Evolutionary conservation across 2,888 invertebrate genomes (phyloP).

Genomic region (Vannuccia rotundouncinata): DNA sequence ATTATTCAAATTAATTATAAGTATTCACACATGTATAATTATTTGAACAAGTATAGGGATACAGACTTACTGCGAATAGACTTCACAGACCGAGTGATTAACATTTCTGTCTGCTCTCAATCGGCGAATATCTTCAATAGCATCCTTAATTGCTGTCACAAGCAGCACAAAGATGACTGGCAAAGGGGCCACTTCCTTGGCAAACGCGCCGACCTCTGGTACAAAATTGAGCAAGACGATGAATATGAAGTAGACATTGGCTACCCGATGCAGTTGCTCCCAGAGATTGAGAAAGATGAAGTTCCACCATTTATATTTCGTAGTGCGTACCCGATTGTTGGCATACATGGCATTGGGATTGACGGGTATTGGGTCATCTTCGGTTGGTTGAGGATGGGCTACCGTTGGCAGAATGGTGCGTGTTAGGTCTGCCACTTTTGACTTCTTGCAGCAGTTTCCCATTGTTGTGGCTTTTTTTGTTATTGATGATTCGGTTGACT

Average conservation of each 20-base stretch:
- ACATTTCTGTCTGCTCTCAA: conserved; percentile 83
- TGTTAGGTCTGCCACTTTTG: not conserved
- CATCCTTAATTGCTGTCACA: conserved; percentile 93
- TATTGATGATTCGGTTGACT: no score
- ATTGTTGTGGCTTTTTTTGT: no score
- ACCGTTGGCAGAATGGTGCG: not conserved
- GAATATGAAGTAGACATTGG: conserved; percentile 96
- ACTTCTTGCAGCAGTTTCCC: conserved; percentile 21
- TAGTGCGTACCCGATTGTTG: conserved; percentile 61
- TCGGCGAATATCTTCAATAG: conserved; percentile 83
- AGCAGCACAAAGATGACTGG: conserved; percentile 90
- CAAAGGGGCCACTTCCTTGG: conserved; percentile 91
- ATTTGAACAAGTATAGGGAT: no score
- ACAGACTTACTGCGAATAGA: conserved; percentile 77
- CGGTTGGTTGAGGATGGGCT: not conserved
- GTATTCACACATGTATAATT: no score
- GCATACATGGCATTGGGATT: conserved; percentile 12
- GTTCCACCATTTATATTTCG: conserved; percentile 75
- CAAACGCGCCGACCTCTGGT: conserved; percentile 96
- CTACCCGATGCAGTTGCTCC: conserved; percentile 97
- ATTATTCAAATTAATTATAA: no score
- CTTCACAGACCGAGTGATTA: conserved; percentile 82
- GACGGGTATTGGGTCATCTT: not conserved
- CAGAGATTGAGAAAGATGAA: conserved; percentile 96
- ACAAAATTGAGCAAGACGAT: conserved; percentile 98